Percentiles rank a stretch among this genome's conserved stretches.
Evolutionary conservation across 2,797 vertebrate species (phyloP).

Genomic region (Tympanoctomys barrerae): DNA sequence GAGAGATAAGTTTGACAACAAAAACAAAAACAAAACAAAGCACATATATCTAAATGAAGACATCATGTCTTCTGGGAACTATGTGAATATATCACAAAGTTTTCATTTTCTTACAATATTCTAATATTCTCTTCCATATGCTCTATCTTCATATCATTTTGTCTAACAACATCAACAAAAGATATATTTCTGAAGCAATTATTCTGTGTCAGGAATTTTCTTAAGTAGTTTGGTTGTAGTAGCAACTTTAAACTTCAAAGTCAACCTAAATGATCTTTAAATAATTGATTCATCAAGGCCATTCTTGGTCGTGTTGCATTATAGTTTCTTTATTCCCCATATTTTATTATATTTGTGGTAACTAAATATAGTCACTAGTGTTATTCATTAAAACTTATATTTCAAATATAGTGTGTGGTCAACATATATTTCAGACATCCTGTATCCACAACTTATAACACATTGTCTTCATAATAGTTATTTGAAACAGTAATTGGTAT

Average conservation of each 20-base stretch:
- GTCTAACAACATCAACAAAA: not conserved
- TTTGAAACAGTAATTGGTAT: not conserved
- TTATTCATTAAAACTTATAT: not conserved
- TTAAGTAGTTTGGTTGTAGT: not conserved
- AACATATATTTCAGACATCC: not conserved
- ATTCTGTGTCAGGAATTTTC: not conserved
- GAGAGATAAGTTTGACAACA: not conserved
- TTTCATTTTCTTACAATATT: not conserved
- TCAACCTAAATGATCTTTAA: not conserved
- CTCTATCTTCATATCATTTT: not conserved
- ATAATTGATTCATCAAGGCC: not conserved
- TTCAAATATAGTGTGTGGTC: not conserved
- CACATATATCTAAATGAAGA: not conserved
- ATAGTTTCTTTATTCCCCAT: not conserved
- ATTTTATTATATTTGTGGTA: not conserved
- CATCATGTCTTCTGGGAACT: not conserved
- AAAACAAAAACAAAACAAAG: constrained; percentile 21
- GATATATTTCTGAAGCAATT: not conserved
- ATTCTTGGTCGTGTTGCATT: not conserved
- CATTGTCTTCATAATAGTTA: not conserved
- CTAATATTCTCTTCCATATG: not conserved
- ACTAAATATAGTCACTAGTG: not conserved
- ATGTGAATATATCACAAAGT: not conserved
- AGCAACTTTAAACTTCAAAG: not conserved
- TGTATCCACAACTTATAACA: not conserved